These are phyloP conservation scores for Ruditapes philippinarum DNA, from an alignment of 1,140 invertebrate species.

Conservation along the genomic window DNA sequence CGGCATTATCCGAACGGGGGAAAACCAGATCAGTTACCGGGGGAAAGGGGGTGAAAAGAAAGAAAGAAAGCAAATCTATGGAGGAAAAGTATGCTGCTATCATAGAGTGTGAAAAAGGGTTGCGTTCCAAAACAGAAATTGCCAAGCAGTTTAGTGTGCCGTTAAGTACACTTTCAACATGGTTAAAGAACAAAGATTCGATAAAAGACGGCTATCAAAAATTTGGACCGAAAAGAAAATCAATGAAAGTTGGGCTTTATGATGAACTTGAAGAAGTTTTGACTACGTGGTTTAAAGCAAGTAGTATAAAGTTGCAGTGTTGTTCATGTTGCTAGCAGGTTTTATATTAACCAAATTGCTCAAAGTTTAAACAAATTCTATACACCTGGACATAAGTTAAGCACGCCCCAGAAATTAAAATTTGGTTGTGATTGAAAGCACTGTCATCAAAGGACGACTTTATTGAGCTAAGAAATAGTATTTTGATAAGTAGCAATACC, in stretches of 20 bases:
- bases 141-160: background rate
- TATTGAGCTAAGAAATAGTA: too few species aligned
- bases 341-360: too few species aligned
- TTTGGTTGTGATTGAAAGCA: too few species aligned
- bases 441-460: too few species aligned
- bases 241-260: background rate
- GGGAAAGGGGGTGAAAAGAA: constrained; percentile 12
- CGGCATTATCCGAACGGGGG: background rate
- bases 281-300: constrained; percentile 1
- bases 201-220: constrained; percentile 41
- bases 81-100: constrained; percentile 41
- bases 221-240: constrained; percentile 32
- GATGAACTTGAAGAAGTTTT: constrained; percentile 12
- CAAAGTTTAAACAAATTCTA: too few species aligned
- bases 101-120: constrained; percentile 7
- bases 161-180: constrained; percentile 32
- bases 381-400: too few species aligned
- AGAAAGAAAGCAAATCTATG: background rate
- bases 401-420: too few species aligned
- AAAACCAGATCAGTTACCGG: background rate
- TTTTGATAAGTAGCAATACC: too few species aligned
- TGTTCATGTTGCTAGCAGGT: too few species aligned
- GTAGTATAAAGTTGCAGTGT: too few species aligned
- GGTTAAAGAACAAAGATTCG: constrained; percentile 32
- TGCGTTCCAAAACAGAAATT: constrained; percentile 1